Conservation (phyloP, 2,888 invertebrate genomes). For the Cremastinae sp. region DNA sequence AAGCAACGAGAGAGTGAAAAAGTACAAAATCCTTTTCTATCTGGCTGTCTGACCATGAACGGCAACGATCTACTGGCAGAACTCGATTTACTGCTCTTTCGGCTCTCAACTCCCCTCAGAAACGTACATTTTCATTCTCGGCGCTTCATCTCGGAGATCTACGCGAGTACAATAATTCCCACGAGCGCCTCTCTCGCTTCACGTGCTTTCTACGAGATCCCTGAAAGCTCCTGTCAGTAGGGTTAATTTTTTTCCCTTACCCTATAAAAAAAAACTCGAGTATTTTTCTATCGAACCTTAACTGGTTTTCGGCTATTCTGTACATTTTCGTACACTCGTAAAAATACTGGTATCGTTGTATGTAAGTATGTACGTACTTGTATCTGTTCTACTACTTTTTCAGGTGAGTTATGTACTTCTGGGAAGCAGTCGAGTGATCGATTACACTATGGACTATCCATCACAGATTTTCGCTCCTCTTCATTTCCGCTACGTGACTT, state of each 20-base stretch:
- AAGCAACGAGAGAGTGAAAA: constrained; percentile 4
- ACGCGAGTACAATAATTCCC: neutral
- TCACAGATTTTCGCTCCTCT: constrained; percentile 26
- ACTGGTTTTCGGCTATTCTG: too few species aligned
- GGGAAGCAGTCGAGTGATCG: constrained; percentile 58
- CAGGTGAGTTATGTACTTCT: constrained; percentile 54
- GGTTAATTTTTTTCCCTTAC: constrained; percentile 7
- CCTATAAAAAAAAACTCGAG: constrained; percentile 5
- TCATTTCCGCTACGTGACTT: neutral
- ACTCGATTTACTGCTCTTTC: constrained; percentile 9
- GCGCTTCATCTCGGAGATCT: neutral
- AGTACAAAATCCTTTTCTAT: constrained; percentile 8
- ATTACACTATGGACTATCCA: constrained; percentile 43
- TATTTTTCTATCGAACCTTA: too few species aligned
- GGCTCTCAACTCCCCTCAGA: constrained; percentile 1
- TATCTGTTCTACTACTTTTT: constrained; percentile 4
- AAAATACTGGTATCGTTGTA: neutral
- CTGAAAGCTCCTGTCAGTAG: neutral
- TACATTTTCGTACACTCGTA: too few species aligned
- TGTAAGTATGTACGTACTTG: constrained; percentile 25
- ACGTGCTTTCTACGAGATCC: neutral
- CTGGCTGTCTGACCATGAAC: constrained; percentile 22
- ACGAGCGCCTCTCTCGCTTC: neutral
- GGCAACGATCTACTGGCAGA: constrained; percentile 50
- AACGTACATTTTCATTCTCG: constrained; percentile 14